Evolutionary conservation across 1,140 invertebrate species (phyloP), one percentile per base, ranked within the genome.

Genomic region (Drosophila sp.): DNA sequence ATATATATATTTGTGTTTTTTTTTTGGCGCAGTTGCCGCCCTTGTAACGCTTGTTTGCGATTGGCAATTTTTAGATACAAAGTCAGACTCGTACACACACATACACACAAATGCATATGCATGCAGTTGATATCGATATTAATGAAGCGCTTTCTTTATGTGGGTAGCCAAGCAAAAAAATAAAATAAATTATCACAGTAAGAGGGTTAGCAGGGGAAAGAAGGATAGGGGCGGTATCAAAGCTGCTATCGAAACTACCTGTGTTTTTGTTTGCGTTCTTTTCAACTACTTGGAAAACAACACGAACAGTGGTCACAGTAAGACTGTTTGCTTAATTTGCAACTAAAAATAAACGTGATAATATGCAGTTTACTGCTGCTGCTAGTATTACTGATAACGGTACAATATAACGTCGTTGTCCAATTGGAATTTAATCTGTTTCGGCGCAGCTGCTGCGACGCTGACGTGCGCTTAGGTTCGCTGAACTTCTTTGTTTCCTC

Each of bases 271-370:
- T 41, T 36, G 13, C 16, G 32, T 53, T 16, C 32, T 53, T 50
- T n/a, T 50, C 27, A n/a, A 27, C 29, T 57, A 57, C 27, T 29
- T 56, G 32, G n/a, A 43, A 53, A 53, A 62, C 38, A 11, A 58
- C 58, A 45, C 27, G 46, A 73, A 73, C 48, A 59, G 59, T 72
- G 54, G 25, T 34, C 32, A 50, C 58, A 54, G 14, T 70, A 43
- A 29, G 38, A 43, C 4, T 13, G 27, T 70, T 75, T 63, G 66
- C 16, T 41, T 75, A 56, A 62, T 74, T 79, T 62, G 83, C 75
- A 79, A 82, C 83, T 87, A 87, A 89, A 89, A 87, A 89, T 87
- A 87, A 87, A 87, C 83, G 83, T 87, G 83, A 87, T 87, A 89
- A 87, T 80, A 87, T 87, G 83, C 83, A 87, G 69, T 87, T 86